These are phyloP conservation scores for Nycteola revayana DNA, from an alignment of 2,888 invertebrate genomes.

Conservation along the genomic window DNA sequence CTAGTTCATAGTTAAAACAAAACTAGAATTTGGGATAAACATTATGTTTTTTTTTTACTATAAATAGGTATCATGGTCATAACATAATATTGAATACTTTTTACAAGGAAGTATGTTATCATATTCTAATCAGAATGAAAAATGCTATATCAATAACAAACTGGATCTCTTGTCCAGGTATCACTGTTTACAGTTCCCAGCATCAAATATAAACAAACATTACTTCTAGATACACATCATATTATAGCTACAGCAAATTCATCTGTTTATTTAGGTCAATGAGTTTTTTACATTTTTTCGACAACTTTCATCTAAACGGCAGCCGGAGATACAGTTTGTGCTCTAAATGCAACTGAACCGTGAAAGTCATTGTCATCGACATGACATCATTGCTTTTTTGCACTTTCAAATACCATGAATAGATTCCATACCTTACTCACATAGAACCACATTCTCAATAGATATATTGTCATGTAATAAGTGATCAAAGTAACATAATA, in stretches of 20 bases:
- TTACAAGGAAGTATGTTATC: no score
- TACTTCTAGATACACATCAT: conserved; percentile 10
- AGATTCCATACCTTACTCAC: conserved; percentile 15
- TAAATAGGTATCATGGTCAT: no score
- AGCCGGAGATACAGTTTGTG: conserved; percentile 70
- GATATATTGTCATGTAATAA: conserved; percentile 15
- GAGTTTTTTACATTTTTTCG: conserved; percentile 58
- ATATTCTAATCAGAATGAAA: not conserved
- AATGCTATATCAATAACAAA: conserved; percentile 10
- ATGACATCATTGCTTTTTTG: conserved; percentile 77
- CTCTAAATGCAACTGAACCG: conserved; percentile 78
- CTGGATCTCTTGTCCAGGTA: conserved; percentile 10
- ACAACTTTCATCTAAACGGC: conserved; percentile 71
- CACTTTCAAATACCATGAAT: conserved; percentile 59
- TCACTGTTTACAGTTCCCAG: conserved; percentile 33
- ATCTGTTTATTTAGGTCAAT: conserved; percentile 46
- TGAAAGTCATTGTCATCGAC: conserved; percentile 77
- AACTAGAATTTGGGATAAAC: no score
- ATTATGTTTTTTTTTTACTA: no score
- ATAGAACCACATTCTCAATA: conserved; percentile 8
- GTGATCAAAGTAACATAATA: conserved; percentile 31
- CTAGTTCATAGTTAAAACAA: no score
- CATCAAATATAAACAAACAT: conserved; percentile 40
- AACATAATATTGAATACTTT: no score
- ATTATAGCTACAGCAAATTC: conserved; percentile 13